A percentile compares a stretch with the other conserved stretches of the same genome.
These are phyloP conservation scores for Sciurus niger DNA, from an alignment of 2,113 vertebrate species.

Conservation along the genomic window DNA sequence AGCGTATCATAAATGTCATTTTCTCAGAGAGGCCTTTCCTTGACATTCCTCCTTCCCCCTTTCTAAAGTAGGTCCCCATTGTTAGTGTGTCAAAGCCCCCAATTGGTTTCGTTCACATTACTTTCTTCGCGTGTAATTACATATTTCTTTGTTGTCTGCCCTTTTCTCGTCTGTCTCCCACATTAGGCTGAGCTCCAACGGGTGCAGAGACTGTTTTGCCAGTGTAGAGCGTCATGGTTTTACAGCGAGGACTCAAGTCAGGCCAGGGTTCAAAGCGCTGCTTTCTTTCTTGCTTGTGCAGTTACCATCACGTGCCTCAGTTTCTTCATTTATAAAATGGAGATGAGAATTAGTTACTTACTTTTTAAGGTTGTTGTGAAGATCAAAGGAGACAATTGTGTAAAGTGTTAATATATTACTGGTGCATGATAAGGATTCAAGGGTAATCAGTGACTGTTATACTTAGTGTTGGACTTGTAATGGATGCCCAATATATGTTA, in stretches of 20 bases:
- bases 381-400: constrained; percentile 24
- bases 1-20: constrained; percentile 62
- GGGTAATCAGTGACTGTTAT: constrained; percentile 2
- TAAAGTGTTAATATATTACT: constrained; percentile 51
- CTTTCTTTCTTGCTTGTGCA: constrained; percentile 16
- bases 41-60: not conserved
- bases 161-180: constrained; percentile 47
- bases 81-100: constrained; percentile 30
- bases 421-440: constrained; percentile 14
- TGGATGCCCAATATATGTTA: not conserved
- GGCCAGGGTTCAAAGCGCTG: constrained; percentile 32
- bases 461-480: not conserved
- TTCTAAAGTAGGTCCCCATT: constrained; percentile 19
- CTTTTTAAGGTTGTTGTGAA: constrained; percentile 47
- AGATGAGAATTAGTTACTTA: constrained; percentile 44
- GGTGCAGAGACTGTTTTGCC: constrained; percentile 56
- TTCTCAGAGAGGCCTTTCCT: constrained; percentile 59
- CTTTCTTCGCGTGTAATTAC: constrained; percentile 65
- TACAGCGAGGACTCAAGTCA: constrained; percentile 41
- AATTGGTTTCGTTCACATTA: constrained; percentile 28
- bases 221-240: constrained; percentile 24
- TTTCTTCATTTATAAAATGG: constrained; percentile 52
- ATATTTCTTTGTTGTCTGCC: constrained; percentile 79
- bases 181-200: constrained; percentile 14
- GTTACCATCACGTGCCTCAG: constrained; percentile 56